Evolutionary conservation across 2,113 vertebrate species (phyloP).

Genomic region (Synodontis membranacea): DNA sequence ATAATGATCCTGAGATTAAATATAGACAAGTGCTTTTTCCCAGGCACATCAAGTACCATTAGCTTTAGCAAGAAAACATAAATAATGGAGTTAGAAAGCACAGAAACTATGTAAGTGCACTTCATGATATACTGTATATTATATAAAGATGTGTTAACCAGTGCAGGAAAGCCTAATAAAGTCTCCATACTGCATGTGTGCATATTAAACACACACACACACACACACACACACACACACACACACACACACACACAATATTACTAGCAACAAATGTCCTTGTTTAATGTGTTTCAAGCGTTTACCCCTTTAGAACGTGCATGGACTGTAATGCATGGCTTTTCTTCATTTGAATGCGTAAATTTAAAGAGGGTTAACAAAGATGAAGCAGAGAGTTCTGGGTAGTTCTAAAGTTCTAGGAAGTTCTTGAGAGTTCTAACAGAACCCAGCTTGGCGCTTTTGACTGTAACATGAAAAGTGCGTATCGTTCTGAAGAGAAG

Average conservation of each 20-base stretch:
- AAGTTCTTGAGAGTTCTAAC: too few species aligned
- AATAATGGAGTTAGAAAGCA: neutral
- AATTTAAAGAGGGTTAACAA: neutral
- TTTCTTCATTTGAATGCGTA: neutral
- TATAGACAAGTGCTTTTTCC: neutral
- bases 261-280: neutral
- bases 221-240: neutral
- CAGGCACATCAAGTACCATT: neutral
- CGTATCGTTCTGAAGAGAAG: neutral
- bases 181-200: neutral
- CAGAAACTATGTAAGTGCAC: neutral
- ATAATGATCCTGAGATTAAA: constrained; percentile 4
- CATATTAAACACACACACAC: neutral
- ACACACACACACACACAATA: neutral
- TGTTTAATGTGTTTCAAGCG: neutral
- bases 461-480: neutral
- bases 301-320: neutral
- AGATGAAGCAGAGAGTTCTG: neutral
- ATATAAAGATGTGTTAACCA: neutral
- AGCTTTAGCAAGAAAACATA: constrained; percentile 8
- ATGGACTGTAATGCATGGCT: neutral
- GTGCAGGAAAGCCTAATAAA: neutral
- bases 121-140: neutral
- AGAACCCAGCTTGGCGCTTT: neutral
- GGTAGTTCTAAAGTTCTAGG: too few species aligned